phyloP scores from a whole-genome alignment of 2,888 invertebrate genomes.

The Rutpela maculata region DNA sequence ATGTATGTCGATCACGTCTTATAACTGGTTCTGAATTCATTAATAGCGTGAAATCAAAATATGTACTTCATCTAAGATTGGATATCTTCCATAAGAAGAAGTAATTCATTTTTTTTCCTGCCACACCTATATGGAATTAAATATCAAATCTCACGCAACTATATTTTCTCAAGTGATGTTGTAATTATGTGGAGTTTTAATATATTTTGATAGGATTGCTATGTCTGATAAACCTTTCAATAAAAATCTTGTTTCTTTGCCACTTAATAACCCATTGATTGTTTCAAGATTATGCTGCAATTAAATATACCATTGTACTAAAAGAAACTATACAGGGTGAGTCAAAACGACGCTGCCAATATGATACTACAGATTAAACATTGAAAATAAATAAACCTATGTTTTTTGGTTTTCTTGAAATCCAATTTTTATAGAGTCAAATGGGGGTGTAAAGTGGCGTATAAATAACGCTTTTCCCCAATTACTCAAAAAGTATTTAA shows the following conservation, averaged over 20 bases:
- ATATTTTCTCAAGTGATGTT: constrained; percentile 15
- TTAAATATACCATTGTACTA: neutral
- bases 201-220: constrained; percentile 11
- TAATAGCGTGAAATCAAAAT: constrained; percentile 46
- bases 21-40: constrained; percentile 56
- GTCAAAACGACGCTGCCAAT: too few species aligned
- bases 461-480: too few species aligned
- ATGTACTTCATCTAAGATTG: constrained; percentile 34
- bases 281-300: neutral
- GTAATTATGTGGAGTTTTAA: constrained; percentile 4
- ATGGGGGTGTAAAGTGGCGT: too few species aligned
- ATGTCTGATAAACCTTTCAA: neutral
- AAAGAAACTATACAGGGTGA: neutral
- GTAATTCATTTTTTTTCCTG: constrained; percentile 24
- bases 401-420: too few species aligned
- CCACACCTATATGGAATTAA: constrained; percentile 33
- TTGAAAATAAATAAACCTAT: too few species aligned
- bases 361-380: too few species aligned
- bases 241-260: neutral
- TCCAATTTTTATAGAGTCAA: too few species aligned
- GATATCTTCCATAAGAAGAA: constrained; percentile 35
- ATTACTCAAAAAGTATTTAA: too few species aligned
- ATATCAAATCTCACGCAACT: constrained; percentile 16
- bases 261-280: neutral
- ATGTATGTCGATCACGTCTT: constrained; percentile 59